Evolutionary conservation across 2,797 vertebrate genomes (phyloP), one percentile per base, ranked within the genome.

Genomic region (Sebastes goodei): DNA sequence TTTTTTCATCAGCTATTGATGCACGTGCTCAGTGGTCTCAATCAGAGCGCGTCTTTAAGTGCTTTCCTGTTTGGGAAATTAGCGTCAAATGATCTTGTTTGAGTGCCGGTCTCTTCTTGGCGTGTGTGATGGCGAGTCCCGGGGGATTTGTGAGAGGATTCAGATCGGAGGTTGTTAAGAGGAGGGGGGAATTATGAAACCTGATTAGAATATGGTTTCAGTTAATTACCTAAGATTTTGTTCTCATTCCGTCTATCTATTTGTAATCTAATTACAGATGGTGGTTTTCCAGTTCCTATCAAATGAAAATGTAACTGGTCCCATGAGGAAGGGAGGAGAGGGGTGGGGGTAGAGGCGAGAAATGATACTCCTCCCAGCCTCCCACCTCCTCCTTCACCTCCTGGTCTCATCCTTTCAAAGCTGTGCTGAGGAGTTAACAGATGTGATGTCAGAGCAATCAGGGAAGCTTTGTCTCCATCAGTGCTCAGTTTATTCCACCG

Each of bases 191-290:
- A 65, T 86, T 84, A 64, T 88, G 82, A 85, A 93, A 90, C 88
- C 93, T 92, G 92, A 94, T 95, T 94, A 93, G 89, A 94, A 95
- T 95, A 94, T 94, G 89, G 86, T 93, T 93, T 87, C 83, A 92
- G 90, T 90, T 94, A 95, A 95, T 95, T 94, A 94, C 90, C 89
- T 76, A 73, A 80, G 68, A 67, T 84, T 78, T 81, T 46, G 77
- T 77, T 57, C 78, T 71, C 70, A 73, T 89, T 93, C 82, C 74
- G 55, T 92, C 87, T 91, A 90, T 93, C 87, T 86, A 14, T 87
- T 76, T 89, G 86, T 94, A 93, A 94, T 94, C 92, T 92, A 93
- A 94, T 95, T 94, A 94, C 93, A 91, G 90, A 92, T 88, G 92
- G 93, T 92, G 89, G 85, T 93, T 94, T 94, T 92, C 85, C 86